Percentiles rank a stretch among this genome's conserved stretches.
phyloP scores from a whole-genome alignment of 2,113 vertebrate species.

The Rhynchomys soricoides region DNA sequence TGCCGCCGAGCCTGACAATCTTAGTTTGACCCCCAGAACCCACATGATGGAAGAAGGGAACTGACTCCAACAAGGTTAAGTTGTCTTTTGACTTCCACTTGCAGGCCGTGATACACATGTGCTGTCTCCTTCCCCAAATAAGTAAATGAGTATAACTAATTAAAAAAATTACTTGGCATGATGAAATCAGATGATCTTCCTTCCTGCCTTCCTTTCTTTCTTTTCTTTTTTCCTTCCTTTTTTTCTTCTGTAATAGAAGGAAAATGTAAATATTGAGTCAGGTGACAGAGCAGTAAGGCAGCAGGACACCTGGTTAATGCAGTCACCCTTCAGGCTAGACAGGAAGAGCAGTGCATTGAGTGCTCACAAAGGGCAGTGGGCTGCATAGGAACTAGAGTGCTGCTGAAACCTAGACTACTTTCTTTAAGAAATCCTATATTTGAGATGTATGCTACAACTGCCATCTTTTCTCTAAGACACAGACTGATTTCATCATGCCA shows the following conservation, averaged over 20 bases:
- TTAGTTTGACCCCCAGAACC: not conserved
- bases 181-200: not conserved
- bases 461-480: not conserved
- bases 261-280: not conserved
- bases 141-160: not conserved
- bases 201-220: no score
- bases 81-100: not conserved
- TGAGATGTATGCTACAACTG: constrained; percentile 21
- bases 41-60: not conserved
- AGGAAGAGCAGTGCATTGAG: no score
- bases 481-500: not conserved
- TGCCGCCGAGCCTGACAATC: not conserved
- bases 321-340: not conserved
- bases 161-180: not conserved
- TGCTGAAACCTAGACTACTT: not conserved
- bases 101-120: not conserved
- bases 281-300: no score
- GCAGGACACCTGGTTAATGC: no score
- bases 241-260: not conserved
- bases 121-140: not conserved
- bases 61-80: not conserved
- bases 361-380: no score
- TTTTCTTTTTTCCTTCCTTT: no score
- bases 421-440: constrained; percentile 19
- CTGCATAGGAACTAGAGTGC: no score